Percentiles rank a stretch among this genome's conserved stretches.
These are phyloP conservation scores for Julus scanicus DNA, from an alignment of 2,888 invertebrate species.

Conservation along the genomic window DNA sequence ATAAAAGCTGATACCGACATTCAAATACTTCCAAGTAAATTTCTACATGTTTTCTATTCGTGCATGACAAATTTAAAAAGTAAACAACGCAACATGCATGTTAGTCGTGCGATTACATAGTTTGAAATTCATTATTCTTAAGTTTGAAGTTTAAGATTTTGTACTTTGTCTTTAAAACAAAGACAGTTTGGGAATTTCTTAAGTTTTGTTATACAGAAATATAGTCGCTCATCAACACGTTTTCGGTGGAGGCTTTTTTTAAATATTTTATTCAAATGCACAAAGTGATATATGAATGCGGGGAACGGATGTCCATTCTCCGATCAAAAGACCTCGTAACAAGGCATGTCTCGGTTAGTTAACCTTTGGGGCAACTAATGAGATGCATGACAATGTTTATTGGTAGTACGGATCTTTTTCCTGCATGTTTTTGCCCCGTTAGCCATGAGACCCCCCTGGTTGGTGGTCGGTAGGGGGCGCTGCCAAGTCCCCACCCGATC, in stretches of 20 bases:
- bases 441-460: conserved; percentile 36
- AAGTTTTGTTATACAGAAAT: neutral
- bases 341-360: conserved; percentile 50
- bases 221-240: conserved; percentile 24
- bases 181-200: neutral
- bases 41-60: too few relatives aligned
- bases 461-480: conserved; percentile 46
- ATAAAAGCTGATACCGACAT: too few relatives aligned
- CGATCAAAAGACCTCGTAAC: conserved; percentile 40
- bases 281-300: conserved; percentile 39
- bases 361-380: conserved; percentile 48
- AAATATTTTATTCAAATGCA: neutral
- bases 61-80: too few relatives aligned
- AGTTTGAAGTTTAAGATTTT: too few relatives aligned
- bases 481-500: conserved; percentile 49
- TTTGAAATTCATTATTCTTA: too few relatives aligned
- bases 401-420: conserved; percentile 44
- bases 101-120: too few relatives aligned
- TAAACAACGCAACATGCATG: too few relatives aligned
- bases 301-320: conserved; percentile 24
- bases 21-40: too few relatives aligned
- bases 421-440: conserved; percentile 32
- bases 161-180: neutral
- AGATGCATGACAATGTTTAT: conserved; percentile 49
- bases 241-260: neutral